Base-by-base conservation (phyloP, 2,113 vertebrate genomes). In the Hypanus sabinus region DNA sequence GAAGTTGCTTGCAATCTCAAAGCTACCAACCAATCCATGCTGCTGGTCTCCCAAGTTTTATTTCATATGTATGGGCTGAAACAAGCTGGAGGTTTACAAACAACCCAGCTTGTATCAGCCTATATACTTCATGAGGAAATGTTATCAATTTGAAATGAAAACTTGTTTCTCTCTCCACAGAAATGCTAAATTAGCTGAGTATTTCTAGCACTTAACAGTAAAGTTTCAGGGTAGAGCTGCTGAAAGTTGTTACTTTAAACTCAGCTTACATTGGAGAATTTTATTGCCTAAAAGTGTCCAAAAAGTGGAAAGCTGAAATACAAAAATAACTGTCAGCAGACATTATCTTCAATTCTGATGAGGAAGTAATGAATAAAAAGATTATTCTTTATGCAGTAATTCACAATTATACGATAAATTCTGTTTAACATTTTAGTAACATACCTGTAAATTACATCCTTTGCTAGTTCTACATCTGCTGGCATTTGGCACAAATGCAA, bases 371-470 rank as follows among this genome's bases (percentile, higher is more conserved):
- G 20, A 92, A 92, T 65, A 92, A 71, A 71, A 73, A 93, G 3
- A 5, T 22, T 88, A 60, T 12, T 18, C 36, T 36, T 73, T 14
- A 38, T 27, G 46, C 24, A 93, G 22, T 12, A 73, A 93, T 73
- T 46, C 70, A 93, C 8, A 73, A 73, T 93, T 75, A 12, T 88
- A 16, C 14, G 5, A 65, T 70, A 55, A 14, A 85, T n/a, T 27
- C 18, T 9, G 24, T 33, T 57, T 46, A 30, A 93, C 2, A 46
- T 65, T 36, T 62, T 14, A 94, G 20, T 33, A 70, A 46, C 80
- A 70, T 96, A 98, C 98, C 98, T 98, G 94, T 98, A 97, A 94
- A 99, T 98, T 90, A 96, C 97, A 94, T 96, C 95, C 96, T 96
- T 98, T 94, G 97, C 98, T 60, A 97, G 95, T 94, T 96, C 95